A percentile compares a stretch with the other conserved stretches of the same genome.
Conservation (phyloP, 2,888 invertebrate species). For the Rhagonycha fulva region DNA sequence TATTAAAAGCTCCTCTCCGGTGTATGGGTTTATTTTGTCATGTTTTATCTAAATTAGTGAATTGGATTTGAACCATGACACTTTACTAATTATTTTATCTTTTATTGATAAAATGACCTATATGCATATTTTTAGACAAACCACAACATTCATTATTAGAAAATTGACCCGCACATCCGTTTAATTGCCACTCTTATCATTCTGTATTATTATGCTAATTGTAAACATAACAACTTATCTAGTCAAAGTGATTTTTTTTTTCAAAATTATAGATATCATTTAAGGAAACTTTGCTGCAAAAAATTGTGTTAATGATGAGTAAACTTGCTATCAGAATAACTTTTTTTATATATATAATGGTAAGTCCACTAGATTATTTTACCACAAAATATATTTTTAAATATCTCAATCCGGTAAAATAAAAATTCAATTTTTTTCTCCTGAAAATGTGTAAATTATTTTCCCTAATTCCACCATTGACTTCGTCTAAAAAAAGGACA, state of each 20-base stretch:
- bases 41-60: neutral
- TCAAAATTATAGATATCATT: neutral
- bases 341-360: neutral
- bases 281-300: neutral
- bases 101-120: neutral
- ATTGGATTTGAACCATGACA: neutral
- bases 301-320: neutral
- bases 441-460: too few species aligned
- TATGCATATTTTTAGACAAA: neutral
- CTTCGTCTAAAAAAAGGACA: too few species aligned
- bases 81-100: neutral
- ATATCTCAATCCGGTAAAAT: too few species aligned
- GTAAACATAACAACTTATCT: neutral
- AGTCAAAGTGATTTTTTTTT: neutral
- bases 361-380: neutral
- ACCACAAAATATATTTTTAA: neutral
- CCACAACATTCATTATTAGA: neutral
- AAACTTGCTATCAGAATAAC: neutral
- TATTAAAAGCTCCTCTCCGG: neutral
- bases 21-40: neutral
- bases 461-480: too few species aligned
- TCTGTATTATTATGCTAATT: neutral
- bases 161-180: neutral
- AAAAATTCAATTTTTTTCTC: too few species aligned
- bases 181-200: neutral